Evolutionary conservation across 2,888 invertebrate genomes (phyloP).

Genomic region (Abrostola tripartita): DNA sequence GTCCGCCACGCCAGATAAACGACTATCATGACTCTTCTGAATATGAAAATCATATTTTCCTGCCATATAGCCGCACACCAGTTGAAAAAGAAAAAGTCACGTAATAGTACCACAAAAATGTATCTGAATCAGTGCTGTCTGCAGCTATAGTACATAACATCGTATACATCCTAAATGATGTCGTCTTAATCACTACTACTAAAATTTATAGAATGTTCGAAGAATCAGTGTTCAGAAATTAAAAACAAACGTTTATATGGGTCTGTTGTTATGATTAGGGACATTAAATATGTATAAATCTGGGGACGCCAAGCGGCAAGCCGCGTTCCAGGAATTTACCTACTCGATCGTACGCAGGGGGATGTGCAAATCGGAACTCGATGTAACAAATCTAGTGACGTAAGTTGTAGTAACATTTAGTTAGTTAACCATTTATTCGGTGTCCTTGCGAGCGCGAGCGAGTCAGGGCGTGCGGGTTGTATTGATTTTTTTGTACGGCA

Average conservation of each 20-base stretch:
- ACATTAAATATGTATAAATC: constrained; percentile 19
- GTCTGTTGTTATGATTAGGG: background rate
- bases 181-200: background rate
- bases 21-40: constrained; percentile 31
- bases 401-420: constrained; percentile 63
- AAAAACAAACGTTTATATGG: background rate
- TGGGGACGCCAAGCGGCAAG: background rate
- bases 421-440: constrained; percentile 64
- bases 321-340: constrained; percentile 1
- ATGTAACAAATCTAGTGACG: constrained; percentile 50
- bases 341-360: constrained; percentile 10
- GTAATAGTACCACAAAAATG: constrained; percentile 25
- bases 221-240: background rate
- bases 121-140: constrained; percentile 13
- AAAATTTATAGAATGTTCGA: too few species aligned
- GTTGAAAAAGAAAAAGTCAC: constrained; percentile 23
- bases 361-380: constrained; percentile 28
- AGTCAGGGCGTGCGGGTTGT: constrained; percentile 71
- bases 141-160: constrained; percentile 17
- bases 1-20: constrained; percentile 38
- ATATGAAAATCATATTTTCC: constrained; percentile 44
- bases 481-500: constrained; percentile 81
- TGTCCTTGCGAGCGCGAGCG: constrained; percentile 73
- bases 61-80: constrained; percentile 11
- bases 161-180: constrained; percentile 26